A percentile compares a stretch with the other conserved stretches of the same genome.
Evolutionary conservation across 2,888 invertebrate species (phyloP).

Genomic region (Tenthredo scrophulariae): DNA sequence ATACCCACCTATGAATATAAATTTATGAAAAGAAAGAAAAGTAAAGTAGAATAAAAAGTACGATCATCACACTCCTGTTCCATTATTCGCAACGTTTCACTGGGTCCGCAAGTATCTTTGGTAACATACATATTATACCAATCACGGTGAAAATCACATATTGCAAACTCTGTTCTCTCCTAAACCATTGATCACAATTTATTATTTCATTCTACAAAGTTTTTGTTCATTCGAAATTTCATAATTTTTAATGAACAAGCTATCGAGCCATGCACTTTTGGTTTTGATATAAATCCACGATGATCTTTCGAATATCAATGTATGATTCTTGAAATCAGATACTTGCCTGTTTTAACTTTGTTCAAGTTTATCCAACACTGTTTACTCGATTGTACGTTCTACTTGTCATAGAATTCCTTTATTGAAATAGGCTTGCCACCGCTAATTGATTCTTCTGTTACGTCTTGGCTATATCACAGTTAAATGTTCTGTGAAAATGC

Average conservation of each 20-base stretch:
- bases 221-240: background rate
- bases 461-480: background rate
- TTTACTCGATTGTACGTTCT: background rate
- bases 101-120: slow-evolving; percentile 76
- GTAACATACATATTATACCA: slow-evolving; percentile 56
- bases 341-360: background rate
- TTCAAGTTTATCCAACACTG: background rate
- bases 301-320: background rate
- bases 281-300: background rate
- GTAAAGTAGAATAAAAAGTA: slow-evolving; percentile 64
- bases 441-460: background rate
- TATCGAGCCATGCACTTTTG: background rate
- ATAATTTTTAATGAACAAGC: background rate
- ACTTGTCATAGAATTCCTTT: background rate
- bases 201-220: background rate
- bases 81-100: slow-evolving; percentile 72
- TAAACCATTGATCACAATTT: slow-evolving; percentile 19
- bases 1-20: background rate
- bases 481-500: background rate
- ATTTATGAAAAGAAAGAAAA: background rate
- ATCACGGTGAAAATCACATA: slow-evolving; percentile 22
- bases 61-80: slow-evolving; percentile 71
- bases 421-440: background rate
- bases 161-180: slow-evolving; percentile 14
- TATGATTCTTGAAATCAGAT: background rate